These are phyloP conservation scores for Lasioglossum villosulum DNA, from an alignment of 2,888 invertebrate species.

Conservation along the genomic window DNA sequence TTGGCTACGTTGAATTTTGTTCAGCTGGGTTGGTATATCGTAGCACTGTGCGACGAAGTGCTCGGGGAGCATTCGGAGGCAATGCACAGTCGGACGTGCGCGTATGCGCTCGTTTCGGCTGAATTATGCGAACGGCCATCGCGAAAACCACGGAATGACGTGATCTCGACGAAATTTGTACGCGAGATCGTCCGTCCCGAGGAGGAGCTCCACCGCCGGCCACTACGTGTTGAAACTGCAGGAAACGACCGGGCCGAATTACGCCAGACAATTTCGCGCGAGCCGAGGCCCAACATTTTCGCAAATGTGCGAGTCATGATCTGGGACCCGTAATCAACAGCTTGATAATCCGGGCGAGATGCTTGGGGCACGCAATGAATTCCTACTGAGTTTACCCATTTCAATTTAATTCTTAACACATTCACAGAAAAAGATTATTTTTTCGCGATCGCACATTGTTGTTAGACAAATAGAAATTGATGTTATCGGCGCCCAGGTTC, in stretches of 20 bases:
- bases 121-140: constrained; percentile 61
- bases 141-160: constrained; percentile 63
- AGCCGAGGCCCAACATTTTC: background rate
- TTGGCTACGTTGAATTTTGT: background rate
- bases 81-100: constrained; percentile 45
- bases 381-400: background rate
- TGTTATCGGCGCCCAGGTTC: too few relatives aligned
- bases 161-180: constrained; percentile 58
- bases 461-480: too few relatives aligned
- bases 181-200: constrained; percentile 23
- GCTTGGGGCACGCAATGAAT: background rate
- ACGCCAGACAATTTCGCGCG: constrained; percentile 23
- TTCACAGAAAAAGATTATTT: too few relatives aligned
- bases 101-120: constrained; percentile 56
- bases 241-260: constrained; percentile 38
- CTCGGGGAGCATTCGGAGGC: constrained; percentile 41
- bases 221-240: constrained; percentile 25
- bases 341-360: background rate
- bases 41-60: background rate
- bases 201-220: constrained; percentile 33
- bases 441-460: too few relatives aligned
- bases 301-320: background rate
- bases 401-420: background rate
- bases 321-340: background rate
- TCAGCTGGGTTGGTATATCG: background rate